Base-by-base conservation (phyloP, 2,888 invertebrate genomes). In the Itoplectis maculator region DNA sequence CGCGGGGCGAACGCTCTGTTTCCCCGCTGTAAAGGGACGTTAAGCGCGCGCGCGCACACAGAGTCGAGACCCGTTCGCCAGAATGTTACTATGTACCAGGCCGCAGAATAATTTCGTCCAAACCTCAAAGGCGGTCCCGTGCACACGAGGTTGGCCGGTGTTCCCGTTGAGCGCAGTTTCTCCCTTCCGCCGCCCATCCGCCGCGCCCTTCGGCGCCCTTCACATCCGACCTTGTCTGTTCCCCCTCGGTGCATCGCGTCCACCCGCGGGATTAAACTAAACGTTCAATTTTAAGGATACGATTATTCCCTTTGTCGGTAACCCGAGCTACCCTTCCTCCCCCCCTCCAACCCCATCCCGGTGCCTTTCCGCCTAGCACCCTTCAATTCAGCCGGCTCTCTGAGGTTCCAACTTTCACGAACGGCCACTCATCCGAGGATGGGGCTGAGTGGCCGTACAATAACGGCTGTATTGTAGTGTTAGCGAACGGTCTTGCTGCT, bases 191-290 rank as follows among this genome's bases (percentile, higher is more conserved):
- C 40, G n/a, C 11, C 29, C 5, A 29, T 29, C 29, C n/a, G n/a
- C n/a, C n/a, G n/a, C n/a, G n/a, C n/a, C 29, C 5, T 29, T 29
- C 29, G 13, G 82, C 68, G 56, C 15, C 45, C 78, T 69, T 65
- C 37, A 29, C 35, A 61, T 82, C 70, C 69, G 54, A 73, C 72
- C 83, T 83, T 83, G 68, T 75, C 72, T 75, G 42, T 68, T 79
- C 73, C 70, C 59, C 74, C 42, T 66, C 37, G 68, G 49, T 66
- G 51, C 74, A 66, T 82, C 84, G 5, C 3, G 85, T 69, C 54
- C 69, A 69, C 37, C 54, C 40, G 8, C 69, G 51, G 61, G 72
- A 73, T 73, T 73, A 73, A 73, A 73, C 72, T 61, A 35, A 73
- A 61, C 72, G 72, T 61, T 73, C 45, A 73, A 73, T 73, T 73